Conservation (phyloP, 1,140 invertebrate species). For the Hermatobates lingyangjiaoensis region DNA sequence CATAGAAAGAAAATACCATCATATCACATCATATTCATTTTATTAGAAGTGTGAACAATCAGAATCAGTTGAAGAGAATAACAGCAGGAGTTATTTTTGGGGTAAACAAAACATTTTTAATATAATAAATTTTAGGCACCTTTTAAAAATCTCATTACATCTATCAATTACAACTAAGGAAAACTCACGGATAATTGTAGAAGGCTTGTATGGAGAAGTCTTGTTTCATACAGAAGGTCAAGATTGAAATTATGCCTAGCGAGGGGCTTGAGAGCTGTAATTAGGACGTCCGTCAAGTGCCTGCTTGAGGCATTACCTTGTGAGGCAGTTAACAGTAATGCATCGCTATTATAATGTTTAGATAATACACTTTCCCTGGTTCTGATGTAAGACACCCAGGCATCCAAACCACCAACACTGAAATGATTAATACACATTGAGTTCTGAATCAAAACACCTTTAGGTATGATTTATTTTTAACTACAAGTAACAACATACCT, state of each 20-base stretch:
- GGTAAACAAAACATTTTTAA: too few relatives aligned
- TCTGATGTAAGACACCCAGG: conserved; percentile 65
- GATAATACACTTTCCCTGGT: conserved; percentile 61
- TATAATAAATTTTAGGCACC: too few relatives aligned
- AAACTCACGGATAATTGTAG: conserved; percentile 32
- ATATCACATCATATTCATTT: too few relatives aligned
- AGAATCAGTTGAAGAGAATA: too few relatives aligned
- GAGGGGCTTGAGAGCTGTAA: conserved; percentile 52
- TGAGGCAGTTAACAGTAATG: conserved; percentile 46
- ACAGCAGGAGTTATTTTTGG: too few relatives aligned
- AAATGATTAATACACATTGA: conserved; percentile 21
- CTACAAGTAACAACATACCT: not conserved
- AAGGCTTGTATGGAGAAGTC: conserved; percentile 53
- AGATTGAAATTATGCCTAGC: conserved; percentile 57
- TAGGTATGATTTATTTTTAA: not conserved
- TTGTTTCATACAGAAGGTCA: conserved; percentile 60
- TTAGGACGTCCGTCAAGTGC: conserved; percentile 45
- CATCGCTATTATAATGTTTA: conserved; percentile 56
- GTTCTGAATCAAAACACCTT: too few relatives aligned
- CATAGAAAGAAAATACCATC: too few relatives aligned
- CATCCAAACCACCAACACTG: conserved; percentile 60
- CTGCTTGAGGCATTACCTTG: conserved; percentile 39
- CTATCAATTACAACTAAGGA: too few relatives aligned
- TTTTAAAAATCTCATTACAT: too few relatives aligned
- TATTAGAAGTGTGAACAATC: too few relatives aligned